Base-by-base conservation (phyloP, 2,888 invertebrate genomes). In the Acronicta alni region DNA sequence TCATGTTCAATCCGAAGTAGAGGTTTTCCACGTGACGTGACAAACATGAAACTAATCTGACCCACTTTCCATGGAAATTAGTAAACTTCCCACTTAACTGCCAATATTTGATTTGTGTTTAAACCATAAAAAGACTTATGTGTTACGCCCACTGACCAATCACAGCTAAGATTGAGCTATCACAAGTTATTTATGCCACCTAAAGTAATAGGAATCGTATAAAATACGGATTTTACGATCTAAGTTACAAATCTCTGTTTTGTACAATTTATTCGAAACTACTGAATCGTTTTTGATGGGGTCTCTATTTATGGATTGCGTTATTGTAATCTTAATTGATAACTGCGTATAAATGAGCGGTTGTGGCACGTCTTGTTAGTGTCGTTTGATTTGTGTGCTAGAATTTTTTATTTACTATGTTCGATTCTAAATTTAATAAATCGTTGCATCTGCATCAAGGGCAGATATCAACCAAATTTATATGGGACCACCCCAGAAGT, bases 81-180 rank as follows among this genome's bases (percentile, higher is more conserved):
- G 7, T 1, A 35, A 32, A 42, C 55, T 39, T 43, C 67, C 57
- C 58, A 60, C 59, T 57, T 59, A 64, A 23, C 59, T 49, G 46
- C 63, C 66, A 63, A 75, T 75, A 61, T 75, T 75, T 75, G 72
- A 75, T 75, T 75, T 75, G 75, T 75, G 59, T 35, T 57, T 60
- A 23, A 61, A 46, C n/a, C 44, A 65, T 75, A 62, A 69, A 58
- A 56, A 51, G 58, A 42, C 71, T 66, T 67, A 51, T 57, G 54
- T 72, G 53, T 66, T 38, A 72, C 75, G 75, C 75, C 75, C 75
- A 75, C 75, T 43, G 46, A 39, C 75, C 75, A 75, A 75, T 75
- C 75, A 72, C 51, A 57, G 56, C 0, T 5, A 15, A 67, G 75
- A 75, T 75, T 75, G 69, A 75, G 75, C 66, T 60, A 75, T 75